Conservation (phyloP, 2,113 vertebrate genomes). For the Neopipo cinnamomea region DNA sequence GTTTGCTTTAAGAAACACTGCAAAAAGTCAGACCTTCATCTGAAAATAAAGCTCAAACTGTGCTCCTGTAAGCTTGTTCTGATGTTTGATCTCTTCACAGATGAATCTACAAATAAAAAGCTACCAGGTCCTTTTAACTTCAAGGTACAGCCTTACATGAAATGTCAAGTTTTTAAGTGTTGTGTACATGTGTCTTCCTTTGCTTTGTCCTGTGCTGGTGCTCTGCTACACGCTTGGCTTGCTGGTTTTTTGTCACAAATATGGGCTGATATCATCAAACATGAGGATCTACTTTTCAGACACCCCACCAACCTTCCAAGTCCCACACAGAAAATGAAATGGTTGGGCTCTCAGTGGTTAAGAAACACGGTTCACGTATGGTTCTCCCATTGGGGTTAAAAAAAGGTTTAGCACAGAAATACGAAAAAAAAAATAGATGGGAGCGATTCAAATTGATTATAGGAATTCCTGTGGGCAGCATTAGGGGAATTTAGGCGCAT, state of each 20-base stretch:
- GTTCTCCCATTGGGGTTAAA: neutral
- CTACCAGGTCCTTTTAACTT: constrained; percentile 72
- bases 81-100: constrained; percentile 67
- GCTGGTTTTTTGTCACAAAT: neutral
- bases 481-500: neutral
- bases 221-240: neutral
- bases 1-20: neutral
- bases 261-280: neutral
- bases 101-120: constrained; percentile 85
- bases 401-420: neutral
- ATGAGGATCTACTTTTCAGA: accelerated
- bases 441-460: neutral
- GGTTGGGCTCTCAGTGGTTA: neutral
- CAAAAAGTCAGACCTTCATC: neutral
- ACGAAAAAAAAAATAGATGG: neutral
- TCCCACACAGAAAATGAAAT: neutral
- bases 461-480: neutral
- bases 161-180: neutral
- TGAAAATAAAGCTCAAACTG: neutral
- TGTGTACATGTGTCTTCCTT: neutral
- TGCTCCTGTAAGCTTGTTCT: neutral
- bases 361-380: accelerated
- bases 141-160: constrained; percentile 61
- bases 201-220: neutral
- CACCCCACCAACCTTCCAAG: neutral